Base-by-base conservation (phyloP, 2,113 vertebrate genomes). In the Corapipo altera region DNA sequence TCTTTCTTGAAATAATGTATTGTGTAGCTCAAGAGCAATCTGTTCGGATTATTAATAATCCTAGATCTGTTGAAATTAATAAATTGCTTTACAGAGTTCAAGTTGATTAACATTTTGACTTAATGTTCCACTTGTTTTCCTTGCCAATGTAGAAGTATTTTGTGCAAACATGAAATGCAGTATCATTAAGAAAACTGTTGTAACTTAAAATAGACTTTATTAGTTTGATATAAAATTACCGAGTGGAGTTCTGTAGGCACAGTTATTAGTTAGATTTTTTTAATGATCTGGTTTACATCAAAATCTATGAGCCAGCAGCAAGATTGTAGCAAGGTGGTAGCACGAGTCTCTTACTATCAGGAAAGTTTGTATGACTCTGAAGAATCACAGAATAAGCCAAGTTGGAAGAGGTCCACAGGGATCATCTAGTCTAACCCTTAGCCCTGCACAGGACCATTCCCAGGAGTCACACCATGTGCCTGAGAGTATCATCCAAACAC, bases 291-390 rank as follows among this genome's bases (percentile, higher is more conserved):
- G 51, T 92, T 19, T 61, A 35, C 26, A 11, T 78, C 30, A 52
- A 76, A 76, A 71, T 79, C 18, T 79, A 0, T 28, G 39, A 89
- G 20, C 66, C 5, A 9, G 4, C 44, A 84, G 33, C 44, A 61
- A 80, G 44, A 72, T 17, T 37, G 8, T 70, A 15, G 22, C 24
- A 15, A 44, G 33, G 5, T 48, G 48, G 3, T 23, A 33, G 17
- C 17, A 9, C 1, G 1, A 64, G 6, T 64, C 33, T 78, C 9
- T 15, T 26, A 23, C 10, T 72, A 3, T 14, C 0, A 0, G 15
- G 14, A 6, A 32, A 35, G 28, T 46, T 75, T 84, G 18, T 72
- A 6, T 43, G n/a, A 17, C n/a, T 46, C 2, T 41, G 44, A 37
- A 37, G 58, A 27, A 37, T 61, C 16, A 37, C n/a, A 27, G 59